These are phyloP conservation scores for Hypomesus transpacificus DNA, from an alignment of 2,113 vertebrate genomes.

Conservation along the genomic window DNA sequence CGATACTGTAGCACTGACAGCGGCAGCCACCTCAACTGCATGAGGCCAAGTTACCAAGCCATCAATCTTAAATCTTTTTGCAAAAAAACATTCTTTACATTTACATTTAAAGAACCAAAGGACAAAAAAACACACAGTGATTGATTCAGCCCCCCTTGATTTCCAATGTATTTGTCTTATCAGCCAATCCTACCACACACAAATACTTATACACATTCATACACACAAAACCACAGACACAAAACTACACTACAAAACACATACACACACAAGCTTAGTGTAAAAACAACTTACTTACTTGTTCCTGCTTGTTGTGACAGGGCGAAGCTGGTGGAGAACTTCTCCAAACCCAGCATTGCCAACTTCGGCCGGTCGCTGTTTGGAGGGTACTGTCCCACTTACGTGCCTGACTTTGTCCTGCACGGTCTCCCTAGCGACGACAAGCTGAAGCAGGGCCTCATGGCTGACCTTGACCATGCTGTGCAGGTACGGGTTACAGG, in stretches of 20 bases:
- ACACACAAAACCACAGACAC: neutral
- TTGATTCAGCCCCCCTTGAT: too few relatives aligned
- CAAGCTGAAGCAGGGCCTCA: constrained; percentile 86
- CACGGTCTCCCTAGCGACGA: constrained; percentile 93
- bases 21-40: too few relatives aligned
- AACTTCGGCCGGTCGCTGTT: constrained; percentile 96
- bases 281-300: neutral
- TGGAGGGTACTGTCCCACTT: constrained; percentile 93
- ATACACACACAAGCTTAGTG: neutral
- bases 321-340: constrained; percentile 90
- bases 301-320: constrained; percentile 63
- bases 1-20: too few relatives aligned
- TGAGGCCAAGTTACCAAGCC: too few relatives aligned
- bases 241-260: neutral
- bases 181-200: neutral
- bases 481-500: constrained; percentile 84
- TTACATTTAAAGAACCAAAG: too few relatives aligned
- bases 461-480: constrained; percentile 88
- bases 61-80: too few relatives aligned
- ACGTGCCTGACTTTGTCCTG: constrained; percentile 97
- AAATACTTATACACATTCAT: neutral
- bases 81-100: too few relatives aligned
- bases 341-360: constrained; percentile 89
- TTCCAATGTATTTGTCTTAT: too few relatives aligned
- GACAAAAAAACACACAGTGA: too few relatives aligned